These are phyloP conservation scores for Ornithorhynchus anatinus DNA, from an alignment of 2,113 vertebrate species.

Conservation along the genomic window DNA sequence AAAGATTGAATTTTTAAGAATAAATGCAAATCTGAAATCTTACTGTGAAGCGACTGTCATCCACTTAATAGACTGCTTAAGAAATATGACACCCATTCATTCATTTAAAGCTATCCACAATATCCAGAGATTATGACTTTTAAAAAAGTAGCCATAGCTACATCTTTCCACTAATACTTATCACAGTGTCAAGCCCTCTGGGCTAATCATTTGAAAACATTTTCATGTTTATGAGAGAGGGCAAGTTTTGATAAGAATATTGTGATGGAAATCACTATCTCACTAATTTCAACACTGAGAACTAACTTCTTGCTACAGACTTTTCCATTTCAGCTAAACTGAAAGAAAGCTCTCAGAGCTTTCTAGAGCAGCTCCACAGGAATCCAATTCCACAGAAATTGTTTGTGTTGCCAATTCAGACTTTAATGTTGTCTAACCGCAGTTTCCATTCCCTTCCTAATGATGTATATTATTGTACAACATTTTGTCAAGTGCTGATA, in stretches of 20 bases:
- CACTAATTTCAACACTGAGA: conserved; percentile 22
- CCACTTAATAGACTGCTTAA: conserved; percentile 41
- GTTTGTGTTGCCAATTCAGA: conserved; percentile 44
- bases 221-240: conserved; percentile 39
- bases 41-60: too few relatives aligned
- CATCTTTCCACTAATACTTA: neutral
- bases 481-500: conserved; percentile 36
- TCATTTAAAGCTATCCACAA: conserved; percentile 10
- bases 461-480: conserved; percentile 29
- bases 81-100: conserved; percentile 23
- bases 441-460: conserved; percentile 50
- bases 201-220: neutral
- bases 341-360: conserved; percentile 47
- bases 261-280: conserved; percentile 39
- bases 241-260: conserved; percentile 41
- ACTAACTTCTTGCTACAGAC: conserved; percentile 32
- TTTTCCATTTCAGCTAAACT: conserved; percentile 26
- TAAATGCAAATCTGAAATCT: too few relatives aligned
- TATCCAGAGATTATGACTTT: neutral
- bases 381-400: conserved; percentile 59
- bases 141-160: neutral
- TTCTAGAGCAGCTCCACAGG: conserved; percentile 48
- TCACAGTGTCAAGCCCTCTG: neutral
- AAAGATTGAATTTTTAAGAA: too few relatives aligned
- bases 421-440: conserved; percentile 57